phyloP scores from a whole-genome alignment of 2,113 vertebrate species.

The Bothrops jararaca region DNA sequence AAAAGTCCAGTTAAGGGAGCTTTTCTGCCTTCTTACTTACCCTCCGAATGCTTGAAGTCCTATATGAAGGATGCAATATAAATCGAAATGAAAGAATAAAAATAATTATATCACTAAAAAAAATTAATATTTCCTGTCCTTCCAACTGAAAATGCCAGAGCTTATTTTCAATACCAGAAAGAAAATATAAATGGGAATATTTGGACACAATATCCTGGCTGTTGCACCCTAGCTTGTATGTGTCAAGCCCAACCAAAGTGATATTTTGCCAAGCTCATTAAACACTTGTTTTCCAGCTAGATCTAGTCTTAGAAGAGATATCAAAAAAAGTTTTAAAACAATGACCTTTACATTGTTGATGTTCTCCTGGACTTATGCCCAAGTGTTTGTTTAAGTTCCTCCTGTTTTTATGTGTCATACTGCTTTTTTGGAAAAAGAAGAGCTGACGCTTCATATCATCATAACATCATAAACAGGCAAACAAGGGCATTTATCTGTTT shows the following conservation, averaged over 20 bases:
- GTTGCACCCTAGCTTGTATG: neutral
- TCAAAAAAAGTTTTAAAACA: neutral
- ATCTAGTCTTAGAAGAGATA: neutral
- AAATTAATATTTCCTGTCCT: neutral
- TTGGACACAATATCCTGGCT: neutral
- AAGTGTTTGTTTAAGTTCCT: neutral
- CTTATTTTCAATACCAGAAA: neutral
- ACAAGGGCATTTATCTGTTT: neutral
- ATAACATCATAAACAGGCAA: neutral
- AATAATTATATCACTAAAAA: neutral
- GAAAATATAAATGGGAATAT: neutral
- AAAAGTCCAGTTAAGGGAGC: neutral
- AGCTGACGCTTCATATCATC: neutral
- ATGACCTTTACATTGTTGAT: constrained; percentile 19
- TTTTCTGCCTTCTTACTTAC: neutral
- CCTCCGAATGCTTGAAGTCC: neutral
- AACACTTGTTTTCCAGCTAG: neutral
- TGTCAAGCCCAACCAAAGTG: neutral
- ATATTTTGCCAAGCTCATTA: neutral
- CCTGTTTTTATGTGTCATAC: neutral
- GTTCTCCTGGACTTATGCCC: neutral
- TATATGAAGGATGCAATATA: neutral
- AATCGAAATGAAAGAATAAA: neutral
- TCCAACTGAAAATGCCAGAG: neutral
- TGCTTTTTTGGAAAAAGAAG: neutral